Conservation (phyloP, 2,888 invertebrate genomes). For the Catocala fraxini region DNA sequence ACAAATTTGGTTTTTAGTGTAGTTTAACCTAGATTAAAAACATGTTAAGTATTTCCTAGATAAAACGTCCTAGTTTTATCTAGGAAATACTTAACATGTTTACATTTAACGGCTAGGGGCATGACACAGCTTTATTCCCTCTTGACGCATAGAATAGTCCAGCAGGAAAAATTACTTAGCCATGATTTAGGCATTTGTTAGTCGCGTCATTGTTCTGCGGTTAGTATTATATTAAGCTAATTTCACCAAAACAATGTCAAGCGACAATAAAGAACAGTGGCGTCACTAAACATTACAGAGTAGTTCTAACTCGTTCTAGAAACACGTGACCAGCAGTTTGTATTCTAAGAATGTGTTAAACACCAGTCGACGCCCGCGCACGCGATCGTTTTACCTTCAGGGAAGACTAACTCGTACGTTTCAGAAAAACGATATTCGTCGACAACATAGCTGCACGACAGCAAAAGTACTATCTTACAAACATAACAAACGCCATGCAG, state of each 20-base stretch:
- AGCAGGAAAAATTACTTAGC: background rate
- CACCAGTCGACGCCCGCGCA: slow-evolving; percentile 50
- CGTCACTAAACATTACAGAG: slow-evolving; percentile 12
- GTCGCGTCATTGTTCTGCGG: too few species aligned
- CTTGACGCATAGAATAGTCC: too few species aligned
- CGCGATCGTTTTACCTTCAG: slow-evolving; percentile 64
- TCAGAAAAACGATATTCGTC: slow-evolving; percentile 52
- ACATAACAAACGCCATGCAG: slow-evolving; percentile 7
- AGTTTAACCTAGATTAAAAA: too few species aligned
- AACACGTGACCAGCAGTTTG: slow-evolving; percentile 37
- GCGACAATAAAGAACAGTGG: background rate
- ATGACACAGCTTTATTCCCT: too few species aligned
- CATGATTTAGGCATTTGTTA: too few species aligned
- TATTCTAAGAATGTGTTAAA: slow-evolving; percentile 58
- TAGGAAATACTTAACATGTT: too few species aligned
- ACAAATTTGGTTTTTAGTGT: background rate
- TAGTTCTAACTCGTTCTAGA: slow-evolving; percentile 33
- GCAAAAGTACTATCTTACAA: slow-evolving; percentile 36
- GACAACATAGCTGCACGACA: slow-evolving; percentile 37
- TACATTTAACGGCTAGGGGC: too few species aligned
- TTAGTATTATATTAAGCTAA: background rate
- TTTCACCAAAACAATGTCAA: background rate
- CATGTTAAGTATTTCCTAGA: too few species aligned
- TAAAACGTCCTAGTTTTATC: too few species aligned
- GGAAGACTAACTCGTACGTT: slow-evolving; percentile 51